phyloP scores from a whole-genome alignment of 2,797 vertebrate species.

The Eulemur rubriventer region DNA sequence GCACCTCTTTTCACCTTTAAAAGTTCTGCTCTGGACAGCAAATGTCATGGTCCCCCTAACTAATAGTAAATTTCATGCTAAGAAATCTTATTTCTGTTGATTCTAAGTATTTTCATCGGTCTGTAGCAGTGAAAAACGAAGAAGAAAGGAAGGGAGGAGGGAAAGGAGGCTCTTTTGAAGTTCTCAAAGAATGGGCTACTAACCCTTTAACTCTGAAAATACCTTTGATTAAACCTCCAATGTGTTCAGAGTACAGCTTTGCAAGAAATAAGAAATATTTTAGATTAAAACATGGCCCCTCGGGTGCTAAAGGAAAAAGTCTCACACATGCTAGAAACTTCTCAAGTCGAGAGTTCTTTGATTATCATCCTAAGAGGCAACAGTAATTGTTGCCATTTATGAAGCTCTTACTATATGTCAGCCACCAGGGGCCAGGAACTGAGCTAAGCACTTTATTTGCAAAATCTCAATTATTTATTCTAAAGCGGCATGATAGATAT shows the following conservation, averaged over 20 bases:
- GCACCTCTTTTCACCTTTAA: background rate
- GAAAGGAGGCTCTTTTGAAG: background rate
- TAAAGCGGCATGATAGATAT: background rate
- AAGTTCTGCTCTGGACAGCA: background rate
- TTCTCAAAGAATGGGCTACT: background rate
- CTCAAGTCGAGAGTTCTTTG: background rate
- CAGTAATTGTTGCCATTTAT: background rate
- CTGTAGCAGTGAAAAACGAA: background rate
- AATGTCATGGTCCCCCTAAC: background rate
- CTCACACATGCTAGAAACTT: background rate
- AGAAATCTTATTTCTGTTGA: background rate
- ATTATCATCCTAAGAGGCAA: background rate
- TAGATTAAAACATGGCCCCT: background rate
- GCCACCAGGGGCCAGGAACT: background rate
- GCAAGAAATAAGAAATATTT: background rate
- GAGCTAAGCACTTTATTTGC: background rate
- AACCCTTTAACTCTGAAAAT: background rate
- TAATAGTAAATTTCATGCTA: background rate
- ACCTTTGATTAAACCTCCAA: background rate
- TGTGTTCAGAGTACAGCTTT: background rate
- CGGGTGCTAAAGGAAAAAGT: background rate
- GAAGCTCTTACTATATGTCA: background rate
- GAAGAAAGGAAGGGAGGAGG: background rate
- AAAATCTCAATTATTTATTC: background rate
- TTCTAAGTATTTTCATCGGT: background rate